These are phyloP conservation scores for Anoplopoma fimbria DNA, from an alignment of 2,113 vertebrate species.

Conservation along the genomic window DNA sequence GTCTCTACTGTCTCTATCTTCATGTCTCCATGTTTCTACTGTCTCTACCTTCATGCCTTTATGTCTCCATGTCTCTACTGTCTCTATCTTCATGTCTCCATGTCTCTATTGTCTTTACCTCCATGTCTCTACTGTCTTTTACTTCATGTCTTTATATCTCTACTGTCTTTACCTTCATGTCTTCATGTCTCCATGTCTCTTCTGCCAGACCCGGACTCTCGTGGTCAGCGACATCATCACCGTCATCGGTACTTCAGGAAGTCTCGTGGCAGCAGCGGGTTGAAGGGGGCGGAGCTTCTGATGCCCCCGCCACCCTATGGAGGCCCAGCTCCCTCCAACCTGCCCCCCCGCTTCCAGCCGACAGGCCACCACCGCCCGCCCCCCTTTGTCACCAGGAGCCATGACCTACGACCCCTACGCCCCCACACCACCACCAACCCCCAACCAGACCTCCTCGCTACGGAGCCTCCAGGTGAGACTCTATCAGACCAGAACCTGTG, in stretches of 20 bases:
- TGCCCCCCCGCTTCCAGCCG: slow-evolving; percentile 88
- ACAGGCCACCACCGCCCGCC: slow-evolving; percentile 71
- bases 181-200: not conserved
- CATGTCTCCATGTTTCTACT: no score
- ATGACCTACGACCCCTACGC: slow-evolving; percentile 81
- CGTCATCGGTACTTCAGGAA: slow-evolving; percentile 89
- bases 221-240: slow-evolving; percentile 75
- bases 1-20: no score
- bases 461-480: slow-evolving; percentile 86
- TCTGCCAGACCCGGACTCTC: slow-evolving; percentile 84
- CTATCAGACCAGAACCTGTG: not conserved
- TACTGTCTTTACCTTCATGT: not conserved
- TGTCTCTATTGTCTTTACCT: no score
- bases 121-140: not conserved
- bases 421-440: slow-evolving; percentile 56
- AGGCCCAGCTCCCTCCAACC: slow-evolving; percentile 69
- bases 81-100: no score
- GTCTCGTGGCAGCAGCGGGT: slow-evolving; percentile 62
- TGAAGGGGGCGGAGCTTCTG: slow-evolving; percentile 88
- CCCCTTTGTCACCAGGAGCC: slow-evolving; percentile 66
- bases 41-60: no score
- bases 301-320: slow-evolving; percentile 81
- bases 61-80: no score
- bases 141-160: not conserved
- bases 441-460: slow-evolving; percentile 82